Evolutionary conservation across 2,888 invertebrate genomes (phyloP).

Genomic region (Dynastes grantii): DNA sequence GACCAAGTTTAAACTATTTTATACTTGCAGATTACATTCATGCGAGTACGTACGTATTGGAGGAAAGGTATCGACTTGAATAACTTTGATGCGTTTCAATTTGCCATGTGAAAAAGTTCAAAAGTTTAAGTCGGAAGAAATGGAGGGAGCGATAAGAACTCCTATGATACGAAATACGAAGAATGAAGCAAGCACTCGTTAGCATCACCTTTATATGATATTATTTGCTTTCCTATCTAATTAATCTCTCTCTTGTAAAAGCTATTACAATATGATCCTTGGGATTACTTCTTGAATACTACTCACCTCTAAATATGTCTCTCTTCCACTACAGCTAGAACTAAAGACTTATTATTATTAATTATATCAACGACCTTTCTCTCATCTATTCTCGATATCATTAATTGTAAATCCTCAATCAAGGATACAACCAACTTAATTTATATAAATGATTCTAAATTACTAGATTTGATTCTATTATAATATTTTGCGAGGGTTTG

Average conservation of each 20-base stretch:
- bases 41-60: constrained; percentile 13
- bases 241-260: not conserved
- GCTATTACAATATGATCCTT: no score
- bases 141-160: constrained; percentile 1
- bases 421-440: no score
- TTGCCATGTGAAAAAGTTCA: constrained; percentile 33
- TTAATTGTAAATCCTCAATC: no score
- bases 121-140: not conserved
- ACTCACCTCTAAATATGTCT: no score
- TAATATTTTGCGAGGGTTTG: no score
- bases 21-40: constrained; percentile 46
- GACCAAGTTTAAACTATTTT: constrained; percentile 45
- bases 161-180: not conserved
- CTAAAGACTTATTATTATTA: no score
- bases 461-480: no score
- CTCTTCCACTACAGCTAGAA: no score
- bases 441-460: no score
- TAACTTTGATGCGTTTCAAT: constrained; percentile 37
- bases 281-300: no score
- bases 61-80: constrained; percentile 36
- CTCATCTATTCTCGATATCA: no score
- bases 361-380: no score
- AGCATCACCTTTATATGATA: not conserved
- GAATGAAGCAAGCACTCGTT: constrained; percentile 15
- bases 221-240: not conserved